phyloP scores from a whole-genome alignment of 1,140 invertebrate genomes.

The Centruroides vittatus region DNA sequence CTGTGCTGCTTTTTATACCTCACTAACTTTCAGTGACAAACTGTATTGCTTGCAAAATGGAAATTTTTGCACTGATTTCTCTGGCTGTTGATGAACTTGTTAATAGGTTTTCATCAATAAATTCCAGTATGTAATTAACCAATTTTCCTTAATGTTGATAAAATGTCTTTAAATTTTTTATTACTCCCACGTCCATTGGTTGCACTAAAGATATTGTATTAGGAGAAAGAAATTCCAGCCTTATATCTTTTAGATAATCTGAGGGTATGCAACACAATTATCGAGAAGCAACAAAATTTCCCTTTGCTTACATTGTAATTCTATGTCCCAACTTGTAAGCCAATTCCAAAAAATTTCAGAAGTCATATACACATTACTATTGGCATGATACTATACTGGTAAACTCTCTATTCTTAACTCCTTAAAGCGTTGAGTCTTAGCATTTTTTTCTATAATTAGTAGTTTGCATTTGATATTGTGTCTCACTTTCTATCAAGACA shows the following conservation, averaged over 20 bases:
- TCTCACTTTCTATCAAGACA: conserved; percentile 14
- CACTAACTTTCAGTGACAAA: too few species aligned
- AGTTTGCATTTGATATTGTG: conserved; percentile 7
- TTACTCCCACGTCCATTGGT: too few species aligned
- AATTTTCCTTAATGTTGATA: too few species aligned
- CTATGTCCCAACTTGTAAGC: conserved; percentile 13
- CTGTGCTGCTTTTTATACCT: too few species aligned
- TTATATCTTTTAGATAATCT: conserved; percentile 12
- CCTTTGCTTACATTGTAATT: conserved; percentile 1
- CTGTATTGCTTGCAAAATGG: too few species aligned
- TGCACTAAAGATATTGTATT: conserved; percentile 14
- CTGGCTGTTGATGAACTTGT: too few species aligned
- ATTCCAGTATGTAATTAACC: too few species aligned
- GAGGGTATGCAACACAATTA: conserved; percentile 19
- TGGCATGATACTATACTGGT: conserved; percentile 16
- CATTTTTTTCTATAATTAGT: conserved; percentile 4
- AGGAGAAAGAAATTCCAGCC: conserved; percentile 16
- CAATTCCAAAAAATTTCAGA: conserved; percentile 19
- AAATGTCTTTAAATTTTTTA: too few species aligned
- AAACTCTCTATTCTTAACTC: conserved; percentile 8
- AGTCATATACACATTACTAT: conserved; percentile 21
- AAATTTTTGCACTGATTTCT: too few species aligned
- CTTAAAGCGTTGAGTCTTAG: conserved; percentile 4
- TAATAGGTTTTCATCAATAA: too few species aligned
- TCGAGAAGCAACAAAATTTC: conserved; percentile 20